Evolutionary conservation across 2,797 vertebrate species (phyloP).

Genomic region (Anolis apletophallus): DNA sequence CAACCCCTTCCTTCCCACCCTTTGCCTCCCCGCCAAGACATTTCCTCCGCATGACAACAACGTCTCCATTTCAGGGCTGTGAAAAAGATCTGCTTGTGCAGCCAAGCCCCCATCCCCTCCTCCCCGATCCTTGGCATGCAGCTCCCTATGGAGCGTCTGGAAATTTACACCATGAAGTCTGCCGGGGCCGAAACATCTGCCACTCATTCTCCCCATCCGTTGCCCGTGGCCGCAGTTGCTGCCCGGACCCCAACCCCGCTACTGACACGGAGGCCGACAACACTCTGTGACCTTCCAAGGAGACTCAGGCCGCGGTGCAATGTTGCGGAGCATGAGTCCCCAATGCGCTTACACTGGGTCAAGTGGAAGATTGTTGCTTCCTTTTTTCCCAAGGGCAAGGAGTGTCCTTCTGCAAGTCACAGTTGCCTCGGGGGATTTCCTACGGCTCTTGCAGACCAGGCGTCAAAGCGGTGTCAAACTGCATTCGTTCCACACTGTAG

Average conservation of each 20-base stretch:
- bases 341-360: too few relatives aligned
- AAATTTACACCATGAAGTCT: constrained; percentile 75
- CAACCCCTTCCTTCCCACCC: not conserved
- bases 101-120: constrained; percentile 19
- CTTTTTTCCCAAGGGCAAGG: too few relatives aligned
- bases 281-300: not conserved
- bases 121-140: constrained; percentile 11
- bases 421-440: too few relatives aligned
- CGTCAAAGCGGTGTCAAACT: too few relatives aligned
- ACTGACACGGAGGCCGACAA: not conserved
- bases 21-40: not conserved
- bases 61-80: constrained; percentile 45
- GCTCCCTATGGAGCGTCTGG: constrained; percentile 71
- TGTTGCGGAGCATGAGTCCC: too few relatives aligned
- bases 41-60: constrained; percentile 2
- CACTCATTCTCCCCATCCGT: not conserved
- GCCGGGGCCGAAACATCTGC: constrained; percentile 72
- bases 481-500: too few relatives aligned
- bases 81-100: constrained; percentile 13
- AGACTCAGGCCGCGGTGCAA: not conserved
- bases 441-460: too few relatives aligned
- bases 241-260: not conserved
- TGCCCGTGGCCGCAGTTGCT: fast-evolving
- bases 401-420: too few relatives aligned
- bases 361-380: too few relatives aligned